These are phyloP conservation scores for Meta bourneti DNA, from an alignment of 2,888 invertebrate species.

Conservation along the genomic window DNA sequence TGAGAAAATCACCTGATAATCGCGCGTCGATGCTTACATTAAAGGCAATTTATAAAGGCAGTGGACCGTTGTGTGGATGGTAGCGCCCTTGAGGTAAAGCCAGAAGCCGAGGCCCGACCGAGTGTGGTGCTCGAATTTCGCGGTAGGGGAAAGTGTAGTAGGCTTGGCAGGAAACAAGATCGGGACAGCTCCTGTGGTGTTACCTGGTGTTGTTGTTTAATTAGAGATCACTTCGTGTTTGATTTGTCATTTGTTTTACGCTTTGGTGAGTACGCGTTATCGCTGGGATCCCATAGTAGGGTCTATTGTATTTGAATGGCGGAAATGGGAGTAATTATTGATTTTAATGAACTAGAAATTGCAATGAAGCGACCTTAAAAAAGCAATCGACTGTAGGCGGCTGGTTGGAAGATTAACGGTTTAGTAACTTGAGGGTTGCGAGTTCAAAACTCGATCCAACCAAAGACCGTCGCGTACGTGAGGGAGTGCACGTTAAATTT, in stretches of 20 bases:
- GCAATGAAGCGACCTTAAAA: too few species aligned
- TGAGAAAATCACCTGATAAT: conserved; percentile 39
- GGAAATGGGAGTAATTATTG: not conserved
- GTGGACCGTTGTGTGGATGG: not conserved
- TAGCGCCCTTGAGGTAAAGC: conserved; percentile 37
- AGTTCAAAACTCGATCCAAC: too few species aligned
- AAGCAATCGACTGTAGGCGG: too few species aligned
- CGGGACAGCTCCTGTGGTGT: not conserved
- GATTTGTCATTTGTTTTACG: not conserved
- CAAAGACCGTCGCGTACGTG: too few species aligned
- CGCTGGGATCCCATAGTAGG: not conserved
- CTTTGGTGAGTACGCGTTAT: not conserved
- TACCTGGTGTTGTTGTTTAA: not conserved
- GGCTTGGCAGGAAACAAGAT: too few species aligned
- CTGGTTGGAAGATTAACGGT: too few species aligned
- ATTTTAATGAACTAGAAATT: not conserved
- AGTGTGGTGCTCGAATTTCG: too few species aligned
- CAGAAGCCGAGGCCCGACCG: not conserved
- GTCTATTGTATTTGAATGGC: not conserved
- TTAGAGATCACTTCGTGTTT: not conserved
- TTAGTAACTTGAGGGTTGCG: too few species aligned
- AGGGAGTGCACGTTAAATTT: too few species aligned
- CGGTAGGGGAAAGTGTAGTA: too few species aligned
- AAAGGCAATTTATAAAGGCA: conserved; percentile 43
- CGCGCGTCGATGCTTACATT: conserved; percentile 10